Evolutionary conservation across 2,888 invertebrate genomes (phyloP).

Genomic region (Heliothis peltigera): DNA sequence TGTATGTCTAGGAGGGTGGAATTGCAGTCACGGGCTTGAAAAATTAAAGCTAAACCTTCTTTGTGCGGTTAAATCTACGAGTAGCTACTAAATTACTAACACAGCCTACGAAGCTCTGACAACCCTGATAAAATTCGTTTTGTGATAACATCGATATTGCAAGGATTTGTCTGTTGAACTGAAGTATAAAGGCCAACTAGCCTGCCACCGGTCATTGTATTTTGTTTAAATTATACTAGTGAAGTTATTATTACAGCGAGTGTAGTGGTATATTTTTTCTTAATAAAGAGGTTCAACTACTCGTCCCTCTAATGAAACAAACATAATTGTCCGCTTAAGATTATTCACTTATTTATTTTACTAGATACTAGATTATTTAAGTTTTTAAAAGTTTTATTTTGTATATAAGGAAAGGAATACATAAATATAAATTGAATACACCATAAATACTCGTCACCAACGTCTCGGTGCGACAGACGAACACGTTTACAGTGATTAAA

Average conservation of each 20-base stretch:
- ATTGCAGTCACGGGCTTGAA: conserved; percentile 17
- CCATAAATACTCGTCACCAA: background rate
- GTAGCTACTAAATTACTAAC: no score
- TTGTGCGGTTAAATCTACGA: background rate
- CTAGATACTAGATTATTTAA: no score
- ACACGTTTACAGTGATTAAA: background rate
- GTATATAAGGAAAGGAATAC: no score
- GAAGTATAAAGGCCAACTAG: background rate
- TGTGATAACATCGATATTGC: background rate
- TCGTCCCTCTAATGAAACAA: no score
- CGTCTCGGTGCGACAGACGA: background rate
- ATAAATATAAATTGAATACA: background rate
- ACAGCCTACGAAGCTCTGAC: background rate
- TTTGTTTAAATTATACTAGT: background rate
- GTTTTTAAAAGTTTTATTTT: background rate
- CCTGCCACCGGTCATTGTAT: background rate
- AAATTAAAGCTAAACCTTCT: conserved; percentile 27
- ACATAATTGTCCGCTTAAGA: no score
- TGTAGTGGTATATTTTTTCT: no score
- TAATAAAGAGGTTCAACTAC: no score
- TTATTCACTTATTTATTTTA: no score
- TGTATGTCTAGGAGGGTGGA: conserved; percentile 51
- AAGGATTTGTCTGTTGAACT: background rate
- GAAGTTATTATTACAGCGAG: no score
- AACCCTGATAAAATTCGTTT: background rate